These are phyloP conservation scores for Eremophila alpestris DNA, from an alignment of 2,797 vertebrate genomes.

Conservation along the genomic window DNA sequence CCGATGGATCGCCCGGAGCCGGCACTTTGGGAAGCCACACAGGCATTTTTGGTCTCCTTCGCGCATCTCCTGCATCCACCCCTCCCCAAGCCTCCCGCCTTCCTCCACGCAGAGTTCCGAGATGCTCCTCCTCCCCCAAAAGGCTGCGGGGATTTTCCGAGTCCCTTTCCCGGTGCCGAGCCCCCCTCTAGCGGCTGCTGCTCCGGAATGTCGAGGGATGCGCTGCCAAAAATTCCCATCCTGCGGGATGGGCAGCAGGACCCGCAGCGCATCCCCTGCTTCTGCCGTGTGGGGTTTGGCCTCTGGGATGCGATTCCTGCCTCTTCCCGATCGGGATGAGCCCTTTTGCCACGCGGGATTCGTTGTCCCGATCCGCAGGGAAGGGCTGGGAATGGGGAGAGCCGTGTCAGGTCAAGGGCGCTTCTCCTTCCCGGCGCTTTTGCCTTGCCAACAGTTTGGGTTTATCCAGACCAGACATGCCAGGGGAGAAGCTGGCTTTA, in stretches of 20 bases:
- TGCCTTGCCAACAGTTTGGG: not conserved
- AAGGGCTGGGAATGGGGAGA: not conserved
- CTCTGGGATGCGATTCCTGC: fast-evolving
- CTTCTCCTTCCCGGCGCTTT: not conserved
- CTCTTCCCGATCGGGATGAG: not conserved
- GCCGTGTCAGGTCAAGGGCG: not conserved
- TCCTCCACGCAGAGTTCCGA: fast-evolving
- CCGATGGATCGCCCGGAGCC: fast-evolving
- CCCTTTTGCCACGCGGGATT: not conserved
- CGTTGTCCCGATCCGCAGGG: not conserved
- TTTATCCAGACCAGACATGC: conserved; percentile 20
- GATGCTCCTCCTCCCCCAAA: not conserved
- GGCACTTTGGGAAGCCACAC: fast-evolving
- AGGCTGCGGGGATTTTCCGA: not conserved
- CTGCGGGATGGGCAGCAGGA: not conserved
- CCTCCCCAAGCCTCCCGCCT: not conserved
- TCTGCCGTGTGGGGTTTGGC: fast-evolving
- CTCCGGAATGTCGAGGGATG: not conserved
- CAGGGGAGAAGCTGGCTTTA: conserved; percentile 24
- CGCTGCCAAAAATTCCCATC: not conserved
- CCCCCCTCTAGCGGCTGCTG: conserved; percentile 42
- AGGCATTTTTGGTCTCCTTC: not conserved
- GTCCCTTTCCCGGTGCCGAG: not conserved
- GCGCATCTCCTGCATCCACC: fast-evolving
- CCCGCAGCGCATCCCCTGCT: fast-evolving